phyloP scores from a whole-genome alignment of 2,797 vertebrate genomes.

The Scarus forsteni region DNA sequence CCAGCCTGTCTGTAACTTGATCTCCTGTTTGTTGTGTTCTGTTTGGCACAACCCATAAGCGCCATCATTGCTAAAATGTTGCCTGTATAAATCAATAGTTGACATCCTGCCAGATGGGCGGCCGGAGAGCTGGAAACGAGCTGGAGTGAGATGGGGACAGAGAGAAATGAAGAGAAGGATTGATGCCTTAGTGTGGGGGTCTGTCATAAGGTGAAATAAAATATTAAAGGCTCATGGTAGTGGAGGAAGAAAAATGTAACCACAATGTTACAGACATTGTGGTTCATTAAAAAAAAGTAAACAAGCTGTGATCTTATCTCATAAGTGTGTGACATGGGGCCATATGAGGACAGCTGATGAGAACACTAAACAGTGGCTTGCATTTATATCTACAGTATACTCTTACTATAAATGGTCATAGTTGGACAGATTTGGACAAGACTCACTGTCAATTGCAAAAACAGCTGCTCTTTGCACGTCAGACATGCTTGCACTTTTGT shows the following conservation, averaged over 20 bases:
- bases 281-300: slow-evolving; percentile 6
- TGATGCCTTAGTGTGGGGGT: slow-evolving; percentile 10
- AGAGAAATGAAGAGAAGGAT: slow-evolving; percentile 24
- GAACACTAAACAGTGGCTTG: slow-evolving; percentile 9
- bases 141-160: slow-evolving; percentile 16
- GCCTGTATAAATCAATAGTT: slow-evolving; percentile 82
- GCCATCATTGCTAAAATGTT: slow-evolving; percentile 81
- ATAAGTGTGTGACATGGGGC: slow-evolving; percentile 15
- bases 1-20: slow-evolving; percentile 73
- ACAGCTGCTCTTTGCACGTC: slow-evolving; percentile 16
- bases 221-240: slow-evolving; percentile 6
- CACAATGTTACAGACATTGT: neutral
- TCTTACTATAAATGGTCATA: slow-evolving; percentile 51
- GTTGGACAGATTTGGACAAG: slow-evolving; percentile 28
- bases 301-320: neutral
- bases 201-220: slow-evolving; percentile 28
- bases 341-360: slow-evolving; percentile 12
- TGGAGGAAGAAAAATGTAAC: slow-evolving; percentile 28
- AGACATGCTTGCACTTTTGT: slow-evolving; percentile 29
- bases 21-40: slow-evolving; percentile 82
- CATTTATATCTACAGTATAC: slow-evolving; percentile 19
- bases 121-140: slow-evolving; percentile 52
- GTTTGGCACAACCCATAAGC: slow-evolving; percentile 73
- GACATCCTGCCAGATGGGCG: slow-evolving; percentile 79
- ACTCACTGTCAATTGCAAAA: slow-evolving; percentile 28